Evolutionary conservation across 1,140 invertebrate species (phyloP).

Genomic region (Papilio glaucus): DNA sequence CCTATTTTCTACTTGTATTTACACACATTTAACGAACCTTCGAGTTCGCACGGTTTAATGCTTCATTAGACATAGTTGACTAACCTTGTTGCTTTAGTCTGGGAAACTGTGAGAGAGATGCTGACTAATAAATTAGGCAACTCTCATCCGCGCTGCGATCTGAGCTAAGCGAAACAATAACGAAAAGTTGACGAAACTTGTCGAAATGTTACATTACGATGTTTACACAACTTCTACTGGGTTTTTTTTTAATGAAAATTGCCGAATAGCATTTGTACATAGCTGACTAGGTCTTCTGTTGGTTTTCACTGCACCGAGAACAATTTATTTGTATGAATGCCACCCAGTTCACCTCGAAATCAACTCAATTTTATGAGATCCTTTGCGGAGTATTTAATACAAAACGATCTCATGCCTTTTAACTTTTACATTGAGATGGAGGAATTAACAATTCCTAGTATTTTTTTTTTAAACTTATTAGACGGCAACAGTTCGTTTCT

Average conservation of each 20-base stretch:
- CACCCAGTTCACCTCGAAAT: no score
- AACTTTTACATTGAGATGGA: no score
- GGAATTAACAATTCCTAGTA: no score
- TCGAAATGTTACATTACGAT: conserved; percentile 24
- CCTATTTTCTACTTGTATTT: no score
- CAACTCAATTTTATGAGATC: no score
- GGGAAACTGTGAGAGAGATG: background rate
- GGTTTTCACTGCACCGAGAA: background rate
- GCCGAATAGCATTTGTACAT: background rate
- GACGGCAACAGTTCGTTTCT: no score
- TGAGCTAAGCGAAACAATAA: conserved; percentile 22
- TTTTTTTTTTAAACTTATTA: no score
- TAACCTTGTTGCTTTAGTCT: background rate
- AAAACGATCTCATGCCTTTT: no score
- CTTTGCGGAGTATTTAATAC: no score
- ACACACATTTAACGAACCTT: no score
- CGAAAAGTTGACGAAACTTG: conserved; percentile 23
- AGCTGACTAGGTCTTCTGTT: background rate
- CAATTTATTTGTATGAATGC: no score
- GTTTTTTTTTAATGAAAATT: conserved; percentile 14
- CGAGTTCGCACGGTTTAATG: no score
- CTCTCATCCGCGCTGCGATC: conserved; percentile 7
- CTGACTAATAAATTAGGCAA: conserved; percentile 26
- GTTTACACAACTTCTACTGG: conserved; percentile 15
- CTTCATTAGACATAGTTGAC: background rate